Evolutionary conservation across 2,113 vertebrate species (phyloP), one percentile per base, ranked within the genome.

Genomic region (Naja naja): DNA sequence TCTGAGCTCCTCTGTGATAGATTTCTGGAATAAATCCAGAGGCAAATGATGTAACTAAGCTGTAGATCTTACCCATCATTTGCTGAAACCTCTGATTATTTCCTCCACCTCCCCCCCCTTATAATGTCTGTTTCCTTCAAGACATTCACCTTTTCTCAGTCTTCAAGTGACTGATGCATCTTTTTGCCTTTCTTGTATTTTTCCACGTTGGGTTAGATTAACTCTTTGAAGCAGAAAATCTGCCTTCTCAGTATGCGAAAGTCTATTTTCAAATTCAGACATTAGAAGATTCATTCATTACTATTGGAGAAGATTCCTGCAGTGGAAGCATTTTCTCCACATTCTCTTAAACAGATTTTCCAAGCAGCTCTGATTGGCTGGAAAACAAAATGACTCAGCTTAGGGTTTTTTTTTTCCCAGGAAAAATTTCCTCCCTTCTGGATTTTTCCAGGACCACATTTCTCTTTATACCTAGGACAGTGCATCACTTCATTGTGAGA

Each of bases 1-100:
- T 85, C n/a, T 89, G 1, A 55, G 10, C 18, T 95, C 94, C 27
- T 30, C 58, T 94, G 1, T 86, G 81, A 49, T 1, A 89, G n/a
- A 64, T 90, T 93, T 69, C 3, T 92, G 20, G 0, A 91, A 94
- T 90, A 93, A 91, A 95, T 74, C 18, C 18, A 93, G 87, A 94
- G 11, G 91, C 5, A 89, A 23, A 1, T 60, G 4, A 86, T 27
- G 5, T 4, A 92, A 88, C 94, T 16, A 43, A 88, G 4, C 1
- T 87, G 58, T 93, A 92, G 92, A 45, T 89, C 7, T 20, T 90
- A 93, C 74, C 0, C 64, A 74, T 90, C 34, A 92, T n/a, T 16
- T 89, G 6, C 54, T 88, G 53, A 16, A 2, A 1, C 87, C 34
- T 69, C 30, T 90, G 49, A 92, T 60, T 47, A 47, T 18, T n/a